Base-by-base conservation (phyloP, 2,797 vertebrate genomes). In the Calcarius lapponicus region DNA sequence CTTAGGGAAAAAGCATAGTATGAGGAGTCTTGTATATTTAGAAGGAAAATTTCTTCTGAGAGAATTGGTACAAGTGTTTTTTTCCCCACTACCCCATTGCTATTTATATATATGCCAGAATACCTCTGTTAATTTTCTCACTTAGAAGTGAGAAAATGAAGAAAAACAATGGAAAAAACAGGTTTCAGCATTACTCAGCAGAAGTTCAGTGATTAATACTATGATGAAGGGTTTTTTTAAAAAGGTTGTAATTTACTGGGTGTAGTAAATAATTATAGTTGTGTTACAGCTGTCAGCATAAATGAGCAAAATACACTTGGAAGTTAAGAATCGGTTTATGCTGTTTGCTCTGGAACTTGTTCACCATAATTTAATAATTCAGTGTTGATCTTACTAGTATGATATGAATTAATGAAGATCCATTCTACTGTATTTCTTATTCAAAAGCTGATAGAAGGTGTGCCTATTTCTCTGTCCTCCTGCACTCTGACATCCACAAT, bases 281-380 rank as follows among this genome's bases (percentile, higher is more conserved):
- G 43, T 54, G n/a, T 74, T 71, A 47, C 43, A 88, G 72, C 67
- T 91, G 81, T 86, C 92, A 89, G 40, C 32, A 61, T 38, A 78
- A 84, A 85, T 92, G 26, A 87, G 25, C 4, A 57, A 89, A 90
- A 80, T 78, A 93, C 26, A 54, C 32, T 74, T 85, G 54, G 12
- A 34, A 67, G 61, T 80, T 92, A 74, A 89, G 54, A 67, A 85
- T 65, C 45, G 0, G 2, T 89, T 89, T 88, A 66, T 45, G 21
- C 34, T 92, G 17, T 89, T 96, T 91, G 13, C 84, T 95, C 67
- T 85, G 79, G 50, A 80, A 85, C 57, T 80, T 54, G 51, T 80
- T 94, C 22, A 32, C 45, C 56, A 19, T 88, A 72, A 93, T 92
- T 85, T 73, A 74, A 66, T 86, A 93, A 93, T 80, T 86, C 50